Evolutionary conservation across 2,797 vertebrate species (phyloP), one percentile per base, ranked within the genome.

Genomic region (Myotis myotis): DNA sequence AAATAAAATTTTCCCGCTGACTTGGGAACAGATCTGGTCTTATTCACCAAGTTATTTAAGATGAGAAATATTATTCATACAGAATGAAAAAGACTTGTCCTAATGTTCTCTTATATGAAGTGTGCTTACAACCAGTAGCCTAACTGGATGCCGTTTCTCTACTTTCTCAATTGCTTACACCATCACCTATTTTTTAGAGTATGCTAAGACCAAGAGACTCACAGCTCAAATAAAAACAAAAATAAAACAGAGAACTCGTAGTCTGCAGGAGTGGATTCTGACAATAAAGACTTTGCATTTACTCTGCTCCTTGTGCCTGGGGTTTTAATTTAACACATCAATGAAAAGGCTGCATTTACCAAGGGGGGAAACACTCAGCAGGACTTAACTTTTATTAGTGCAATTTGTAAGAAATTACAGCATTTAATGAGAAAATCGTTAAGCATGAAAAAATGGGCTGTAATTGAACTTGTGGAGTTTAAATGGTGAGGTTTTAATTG

Each of bases 281-380:
- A 97, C 96, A 97, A 95, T 97, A 92, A 97, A 97, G 96, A 94
- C 91, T 97, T 94, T 96, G 70, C 96, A 91, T 96, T 94, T 98
- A 93, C 93, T 97, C 94, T 91, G 87, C 87, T 98, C 22, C 0
- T 96, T 97, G 85, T 97, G 98, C 98, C 98, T 98, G 98, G 96
- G 98, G 97, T 98, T 98, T 98, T 98, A 98, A 98, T 98, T 98
- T 98, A 98, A 98, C 98, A 98, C 98, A 98, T 98, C 98, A 98
- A 51, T 98, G 98, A 98, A 97, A 97, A 98, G 95, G 78, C 96
- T 97, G 87, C 64, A 4, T 97, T 98, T 97, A 81, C 94, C 97
- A 96, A 79, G 96, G 74, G 90, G 6, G 33, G 33, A 11, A 92
- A 98, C 95, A 95, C 97, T 81, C 97, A 98, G 97, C 97, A 98